Base-by-base conservation (phyloP, 1,140 invertebrate species). In the Archegozetes longisetosus region DNA sequence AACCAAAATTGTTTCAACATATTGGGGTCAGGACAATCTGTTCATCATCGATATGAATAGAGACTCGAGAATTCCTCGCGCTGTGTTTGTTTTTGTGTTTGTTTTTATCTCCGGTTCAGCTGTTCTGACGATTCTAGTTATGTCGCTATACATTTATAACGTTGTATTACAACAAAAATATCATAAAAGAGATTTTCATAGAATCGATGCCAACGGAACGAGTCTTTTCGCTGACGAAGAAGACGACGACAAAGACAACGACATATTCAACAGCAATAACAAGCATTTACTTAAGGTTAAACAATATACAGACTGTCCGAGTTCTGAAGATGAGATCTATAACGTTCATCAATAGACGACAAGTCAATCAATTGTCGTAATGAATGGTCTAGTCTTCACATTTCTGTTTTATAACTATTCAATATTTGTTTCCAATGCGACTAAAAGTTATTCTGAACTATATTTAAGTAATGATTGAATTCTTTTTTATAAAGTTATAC, bases 41-140 rank as follows among this genome's bases (percentile, higher is more conserved):
- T 40, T 86, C 1, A 73, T 86, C 58, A 80, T 87, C 47, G 81
- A 80, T 60, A 67, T 88, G 55, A 74, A 76, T 27, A 72, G 71
- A 25, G 79, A 86, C 68, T 79, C 81, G 58, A 76, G 71, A 48
- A 76, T 88, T 28, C 82, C 85, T 0, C 74, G 84, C 32, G 70
- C 84, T 9, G 74, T 82, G 1, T n/a, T n/a, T n/a, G n/a, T n/a
- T n/a, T n/a, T n/a, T n/a, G n/a, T n/a, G n/a, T 88, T 88, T 67
- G 78, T 87, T 62, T 58, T 59, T 48, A 1, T 52, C 24, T 13
- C 23, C 61, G 62, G 62, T 22, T 47, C 62, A 17, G 23, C 59
- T 2, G n/a, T 23, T 2, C 28, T 64, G 27, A 48, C 61, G n/a
- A 24, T 64, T 0, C 9, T 61, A 9, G 60, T 64, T 1, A 24